Percentiles rank a stretch among this genome's conserved stretches.
These are phyloP conservation scores for Promerops cafer DNA, from an alignment of 2,113 vertebrate species.

Conservation along the genomic window DNA sequence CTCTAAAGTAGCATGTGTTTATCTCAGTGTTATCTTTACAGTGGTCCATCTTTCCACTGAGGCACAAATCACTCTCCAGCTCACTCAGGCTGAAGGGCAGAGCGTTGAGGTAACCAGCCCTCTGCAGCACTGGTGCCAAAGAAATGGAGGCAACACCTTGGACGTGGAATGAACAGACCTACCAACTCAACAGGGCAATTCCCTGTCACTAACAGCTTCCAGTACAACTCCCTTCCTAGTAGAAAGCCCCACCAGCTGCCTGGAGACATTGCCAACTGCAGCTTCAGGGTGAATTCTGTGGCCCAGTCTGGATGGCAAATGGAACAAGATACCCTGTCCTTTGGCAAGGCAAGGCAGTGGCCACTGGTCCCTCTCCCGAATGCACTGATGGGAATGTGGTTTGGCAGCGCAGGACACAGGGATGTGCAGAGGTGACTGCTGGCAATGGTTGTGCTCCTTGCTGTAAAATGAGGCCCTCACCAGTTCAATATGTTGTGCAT, in stretches of 20 bases:
- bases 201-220: background rate
- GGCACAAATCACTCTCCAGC: background rate
- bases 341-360: background rate
- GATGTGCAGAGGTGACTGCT: background rate
- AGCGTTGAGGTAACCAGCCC: background rate
- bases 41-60: background rate
- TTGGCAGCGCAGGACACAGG: background rate
- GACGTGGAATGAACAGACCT: accelerated
- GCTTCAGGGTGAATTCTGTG: background rate
- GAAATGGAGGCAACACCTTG: background rate
- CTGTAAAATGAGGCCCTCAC: background rate
- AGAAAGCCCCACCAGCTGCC: background rate
- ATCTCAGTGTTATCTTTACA: background rate
- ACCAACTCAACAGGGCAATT: background rate
- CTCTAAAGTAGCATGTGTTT: background rate
- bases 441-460: background rate
- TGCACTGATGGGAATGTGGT: background rate
- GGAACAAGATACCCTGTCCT: background rate
- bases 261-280: background rate
- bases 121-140: background rate
- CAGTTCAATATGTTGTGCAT: background rate
- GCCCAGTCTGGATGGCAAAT: background rate
- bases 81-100: background rate
- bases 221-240: background rate
- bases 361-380: background rate